Evolutionary conservation across 2,113 vertebrate genomes (phyloP).

Genomic region (Campylomormyrus tamandua): DNA sequence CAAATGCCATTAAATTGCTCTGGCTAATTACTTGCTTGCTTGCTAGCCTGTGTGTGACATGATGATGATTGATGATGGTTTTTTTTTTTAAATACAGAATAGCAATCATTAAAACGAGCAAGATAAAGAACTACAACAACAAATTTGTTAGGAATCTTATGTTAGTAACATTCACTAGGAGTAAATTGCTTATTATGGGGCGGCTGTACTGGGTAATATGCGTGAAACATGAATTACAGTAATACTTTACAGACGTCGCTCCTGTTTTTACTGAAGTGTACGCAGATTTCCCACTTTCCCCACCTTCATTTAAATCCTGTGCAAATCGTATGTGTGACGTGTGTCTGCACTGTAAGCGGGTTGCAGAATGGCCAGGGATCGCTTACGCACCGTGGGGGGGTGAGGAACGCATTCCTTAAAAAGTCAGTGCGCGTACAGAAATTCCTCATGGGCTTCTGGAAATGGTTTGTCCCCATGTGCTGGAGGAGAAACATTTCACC

Average conservation of each 20-base stretch:
- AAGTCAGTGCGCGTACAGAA: neutral
- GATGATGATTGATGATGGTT: neutral
- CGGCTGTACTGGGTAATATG: neutral
- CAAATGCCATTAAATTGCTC: neutral
- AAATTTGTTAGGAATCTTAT: neutral
- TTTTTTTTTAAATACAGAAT: neutral
- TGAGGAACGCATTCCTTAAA: neutral
- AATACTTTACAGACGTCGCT: neutral
- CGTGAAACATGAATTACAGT: neutral
- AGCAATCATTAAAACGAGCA: neutral
- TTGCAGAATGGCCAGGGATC: neutral
- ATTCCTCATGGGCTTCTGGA: neutral
- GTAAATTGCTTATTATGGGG: neutral
- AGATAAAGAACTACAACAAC: neutral
- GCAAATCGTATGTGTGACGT: neutral
- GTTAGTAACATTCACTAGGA: neutral
- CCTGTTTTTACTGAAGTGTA: neutral
- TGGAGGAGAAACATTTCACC: neutral
- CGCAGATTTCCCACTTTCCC: neutral
- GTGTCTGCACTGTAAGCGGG: neutral
- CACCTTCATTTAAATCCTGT: neutral
- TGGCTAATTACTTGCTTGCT: neutral
- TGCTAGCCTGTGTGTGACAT: neutral
- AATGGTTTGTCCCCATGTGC: neutral
- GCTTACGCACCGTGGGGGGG: neutral